A percentile compares a stretch with the other conserved stretches of the same genome.
phyloP scores from a whole-genome alignment of 2,113 vertebrate genomes.

The Seriola aureovittata region DNA sequence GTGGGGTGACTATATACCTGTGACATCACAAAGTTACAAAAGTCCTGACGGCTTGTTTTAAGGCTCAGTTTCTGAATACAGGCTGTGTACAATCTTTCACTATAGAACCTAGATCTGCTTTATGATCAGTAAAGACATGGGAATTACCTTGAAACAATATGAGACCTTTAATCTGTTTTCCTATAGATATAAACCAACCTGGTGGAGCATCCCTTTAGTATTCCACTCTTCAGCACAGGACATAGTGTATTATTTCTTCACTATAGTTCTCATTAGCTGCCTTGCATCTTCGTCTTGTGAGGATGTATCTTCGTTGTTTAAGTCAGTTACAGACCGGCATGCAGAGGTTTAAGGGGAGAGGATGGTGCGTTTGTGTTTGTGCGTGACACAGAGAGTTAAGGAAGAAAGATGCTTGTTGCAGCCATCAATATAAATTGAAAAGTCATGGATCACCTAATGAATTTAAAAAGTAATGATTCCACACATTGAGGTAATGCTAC shows the following conservation, averaged over 20 bases:
- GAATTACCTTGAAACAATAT: no score
- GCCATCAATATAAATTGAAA: background rate
- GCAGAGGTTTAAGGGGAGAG: no score
- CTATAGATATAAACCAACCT: background rate
- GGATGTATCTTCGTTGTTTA: no score
- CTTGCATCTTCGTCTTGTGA: background rate
- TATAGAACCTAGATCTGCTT: no score
- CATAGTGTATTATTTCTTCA: background rate
- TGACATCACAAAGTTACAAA: no score
- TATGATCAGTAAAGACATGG: no score
- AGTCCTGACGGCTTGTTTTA: no score
- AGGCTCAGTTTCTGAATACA: no score
- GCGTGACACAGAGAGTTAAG: background rate
- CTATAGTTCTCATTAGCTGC: background rate
- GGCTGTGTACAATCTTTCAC: no score
- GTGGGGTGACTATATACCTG: no score
- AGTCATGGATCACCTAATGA: background rate
- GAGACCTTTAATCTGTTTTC: background rate
- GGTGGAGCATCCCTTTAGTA: background rate
- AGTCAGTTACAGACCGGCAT: no score
- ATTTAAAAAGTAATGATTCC: background rate
- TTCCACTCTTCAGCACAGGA: background rate
- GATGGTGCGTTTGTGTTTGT: background rate
- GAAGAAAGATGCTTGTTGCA: background rate
- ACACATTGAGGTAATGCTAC: background rate